These are phyloP conservation scores for Cyaniris semiargus DNA, from an alignment of 2,888 invertebrate genomes.

Conservation along the genomic window DNA sequence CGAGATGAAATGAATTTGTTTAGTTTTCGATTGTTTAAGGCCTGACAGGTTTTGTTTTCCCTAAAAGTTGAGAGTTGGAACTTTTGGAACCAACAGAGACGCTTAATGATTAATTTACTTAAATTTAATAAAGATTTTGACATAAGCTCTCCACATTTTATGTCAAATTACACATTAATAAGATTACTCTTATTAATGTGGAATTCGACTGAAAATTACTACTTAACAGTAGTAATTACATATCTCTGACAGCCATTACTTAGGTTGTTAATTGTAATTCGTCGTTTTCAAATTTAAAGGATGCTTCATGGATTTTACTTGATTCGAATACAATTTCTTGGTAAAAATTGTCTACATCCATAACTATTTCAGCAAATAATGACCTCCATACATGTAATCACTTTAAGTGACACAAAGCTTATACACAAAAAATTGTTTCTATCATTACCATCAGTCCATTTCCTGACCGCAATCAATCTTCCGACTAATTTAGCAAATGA, in stretches of 20 bases:
- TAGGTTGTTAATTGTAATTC: neutral
- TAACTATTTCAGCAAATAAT: neutral
- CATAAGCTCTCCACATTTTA: too few species aligned
- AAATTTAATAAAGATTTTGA: too few species aligned
- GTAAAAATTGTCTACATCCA: slow-evolving; percentile 1
- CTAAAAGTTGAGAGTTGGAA: neutral
- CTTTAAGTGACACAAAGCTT: neutral
- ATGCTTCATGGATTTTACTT: neutral
- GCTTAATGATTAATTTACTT: too few species aligned
- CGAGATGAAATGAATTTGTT: neutral
- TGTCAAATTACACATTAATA: too few species aligned
- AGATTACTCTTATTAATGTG: too few species aligned
- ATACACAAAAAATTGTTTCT: neutral
- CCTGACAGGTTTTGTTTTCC: neutral
- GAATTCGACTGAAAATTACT: too few species aligned
- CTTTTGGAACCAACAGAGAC: neutral
- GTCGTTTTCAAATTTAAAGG: too few species aligned
- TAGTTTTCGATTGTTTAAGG: neutral
- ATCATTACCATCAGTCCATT: neutral
- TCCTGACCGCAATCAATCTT: slow-evolving; percentile 2
- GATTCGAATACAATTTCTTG: neutral
- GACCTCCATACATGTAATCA: neutral
- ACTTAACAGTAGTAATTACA: too few species aligned
- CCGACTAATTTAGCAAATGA: slow-evolving; percentile 7
- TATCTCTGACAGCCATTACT: too few species aligned